Conservation (phyloP, 2,797 vertebrate genomes). For the Coregonus suidteri region DNA sequence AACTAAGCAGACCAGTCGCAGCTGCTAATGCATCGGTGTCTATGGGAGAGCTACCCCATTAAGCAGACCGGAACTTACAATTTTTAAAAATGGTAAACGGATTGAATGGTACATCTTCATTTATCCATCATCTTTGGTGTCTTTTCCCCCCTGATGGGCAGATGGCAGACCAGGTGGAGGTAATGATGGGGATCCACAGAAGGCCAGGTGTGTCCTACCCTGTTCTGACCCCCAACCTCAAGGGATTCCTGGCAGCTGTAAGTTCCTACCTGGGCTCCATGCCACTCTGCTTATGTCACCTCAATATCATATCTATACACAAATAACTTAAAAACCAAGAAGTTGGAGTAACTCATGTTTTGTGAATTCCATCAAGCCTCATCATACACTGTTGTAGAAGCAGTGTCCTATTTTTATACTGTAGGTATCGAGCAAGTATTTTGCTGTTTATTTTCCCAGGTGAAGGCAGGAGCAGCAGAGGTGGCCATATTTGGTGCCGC, state of each 20-base stretch:
- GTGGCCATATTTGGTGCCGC: constrained; percentile 93
- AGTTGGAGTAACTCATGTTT: not conserved
- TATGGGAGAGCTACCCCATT: too few species aligned
- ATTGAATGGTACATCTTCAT: not conserved
- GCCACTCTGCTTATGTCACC: not conserved
- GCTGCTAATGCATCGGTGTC: too few species aligned
- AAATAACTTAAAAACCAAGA: not conserved
- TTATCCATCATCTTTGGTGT: not conserved
- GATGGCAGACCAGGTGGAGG: constrained; percentile 94
- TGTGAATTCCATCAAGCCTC: not conserved
- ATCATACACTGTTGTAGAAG: not conserved
- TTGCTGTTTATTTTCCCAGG: constrained; percentile 62
- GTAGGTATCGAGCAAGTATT: not conserved
- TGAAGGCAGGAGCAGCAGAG: constrained; percentile 89
- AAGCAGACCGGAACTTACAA: not conserved
- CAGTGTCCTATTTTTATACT: not conserved
- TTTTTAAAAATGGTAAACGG: not conserved
- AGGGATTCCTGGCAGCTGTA: constrained; percentile 93
- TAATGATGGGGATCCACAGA: constrained; percentile 87
- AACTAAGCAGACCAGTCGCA: too few species aligned
- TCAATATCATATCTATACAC: not conserved
- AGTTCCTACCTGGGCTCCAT: constrained; percentile 55
- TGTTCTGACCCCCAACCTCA: constrained; percentile 91
- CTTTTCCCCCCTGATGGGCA: constrained; percentile 52
- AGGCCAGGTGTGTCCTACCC: constrained; percentile 87